Conservation (phyloP, 2,888 invertebrate genomes). For the Parnassius apollo region DNA sequence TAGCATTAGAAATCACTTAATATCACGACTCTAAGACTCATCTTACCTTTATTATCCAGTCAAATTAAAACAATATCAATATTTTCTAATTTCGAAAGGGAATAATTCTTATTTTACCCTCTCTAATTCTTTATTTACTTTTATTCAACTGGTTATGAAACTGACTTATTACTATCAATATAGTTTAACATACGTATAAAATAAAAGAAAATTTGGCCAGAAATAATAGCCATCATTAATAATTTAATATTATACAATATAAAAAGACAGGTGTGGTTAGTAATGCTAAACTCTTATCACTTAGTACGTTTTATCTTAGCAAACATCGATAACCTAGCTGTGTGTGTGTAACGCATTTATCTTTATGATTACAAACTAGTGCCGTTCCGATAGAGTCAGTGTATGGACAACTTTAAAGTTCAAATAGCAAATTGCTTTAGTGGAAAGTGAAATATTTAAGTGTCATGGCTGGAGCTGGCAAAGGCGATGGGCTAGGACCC, state of each 20-base stretch:
- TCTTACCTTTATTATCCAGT: too few relatives aligned
- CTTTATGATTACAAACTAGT: slow-evolving; percentile 61
- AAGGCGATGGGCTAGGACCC: slow-evolving; percentile 73
- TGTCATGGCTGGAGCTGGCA: slow-evolving; percentile 81
- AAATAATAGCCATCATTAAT: too few relatives aligned
- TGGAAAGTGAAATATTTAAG: slow-evolving; percentile 46
- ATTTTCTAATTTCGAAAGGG: too few relatives aligned
- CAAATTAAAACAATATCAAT: too few relatives aligned
- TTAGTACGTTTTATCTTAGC: slow-evolving; percentile 65
- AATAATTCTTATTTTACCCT: too few relatives aligned
- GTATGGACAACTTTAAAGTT: slow-evolving; percentile 46
- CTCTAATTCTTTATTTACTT: too few relatives aligned
- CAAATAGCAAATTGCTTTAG: slow-evolving; percentile 38
- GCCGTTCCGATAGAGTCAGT: slow-evolving; percentile 49
- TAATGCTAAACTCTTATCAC: slow-evolving; percentile 53
- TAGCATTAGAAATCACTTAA: slow-evolving; percentile 62
- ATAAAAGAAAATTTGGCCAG: too few relatives aligned
- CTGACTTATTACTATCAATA: too few relatives aligned
- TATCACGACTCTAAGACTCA: too few relatives aligned
- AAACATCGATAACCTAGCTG: slow-evolving; percentile 75
- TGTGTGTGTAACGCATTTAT: slow-evolving; percentile 58
- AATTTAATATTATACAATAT: too few relatives aligned
- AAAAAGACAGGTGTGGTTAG: slow-evolving; percentile 69
- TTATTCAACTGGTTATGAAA: too few relatives aligned
- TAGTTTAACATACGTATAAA: too few relatives aligned